A percentile compares a stretch with the other conserved stretches of the same genome.
These are phyloP conservation scores for Leucophenga varia DNA, from an alignment of 1,140 invertebrate genomes.

Conservation along the genomic window DNA sequence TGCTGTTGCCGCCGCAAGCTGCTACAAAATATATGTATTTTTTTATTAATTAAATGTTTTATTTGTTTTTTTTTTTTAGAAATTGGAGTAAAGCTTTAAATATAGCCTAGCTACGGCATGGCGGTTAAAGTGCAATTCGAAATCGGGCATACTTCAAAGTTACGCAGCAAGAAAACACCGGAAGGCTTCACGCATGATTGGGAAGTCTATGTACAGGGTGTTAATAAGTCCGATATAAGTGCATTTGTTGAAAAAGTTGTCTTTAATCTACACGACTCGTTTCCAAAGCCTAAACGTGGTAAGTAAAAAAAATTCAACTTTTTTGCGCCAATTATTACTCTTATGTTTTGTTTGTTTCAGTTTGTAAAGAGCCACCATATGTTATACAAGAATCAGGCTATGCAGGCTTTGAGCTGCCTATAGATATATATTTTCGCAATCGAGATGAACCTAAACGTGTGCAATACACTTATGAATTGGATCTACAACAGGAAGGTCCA, in stretches of 20 bases:
- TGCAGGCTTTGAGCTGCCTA: constrained; percentile 87
- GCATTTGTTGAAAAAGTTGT: constrained; percentile 94
- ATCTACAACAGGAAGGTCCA: constrained; percentile 72
- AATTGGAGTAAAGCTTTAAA: too few relatives aligned
- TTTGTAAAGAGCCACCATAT: constrained; percentile 90
- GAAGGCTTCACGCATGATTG: constrained; percentile 96
- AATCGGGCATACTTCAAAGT: constrained; percentile 84
- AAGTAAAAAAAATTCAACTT: constrained; percentile 31
- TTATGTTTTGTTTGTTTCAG: constrained; percentile 60
- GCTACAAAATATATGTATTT: too few relatives aligned
- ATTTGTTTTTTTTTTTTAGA: too few relatives aligned
- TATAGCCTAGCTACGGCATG: constrained; percentile 58
- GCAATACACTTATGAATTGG: constrained; percentile 83
- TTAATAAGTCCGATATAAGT: constrained; percentile 81
- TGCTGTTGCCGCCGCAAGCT: too few relatives aligned
- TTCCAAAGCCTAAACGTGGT: constrained; percentile 87
- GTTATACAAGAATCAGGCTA: constrained; percentile 89
- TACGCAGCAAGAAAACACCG: constrained; percentile 74
- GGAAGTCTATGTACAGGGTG: constrained; percentile 92
- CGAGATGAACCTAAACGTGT: constrained; percentile 90
- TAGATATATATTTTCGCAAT: constrained; percentile 89
- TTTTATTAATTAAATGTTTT: too few relatives aligned
- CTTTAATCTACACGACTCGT: constrained; percentile 88
- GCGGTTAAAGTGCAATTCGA: constrained; percentile 84
- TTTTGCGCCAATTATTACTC: constrained; percentile 17